Evolutionary conservation across 2,888 invertebrate genomes (phyloP), one percentile per base, ranked within the genome.

Genomic region (Xestoiulus laeticollis): DNA sequence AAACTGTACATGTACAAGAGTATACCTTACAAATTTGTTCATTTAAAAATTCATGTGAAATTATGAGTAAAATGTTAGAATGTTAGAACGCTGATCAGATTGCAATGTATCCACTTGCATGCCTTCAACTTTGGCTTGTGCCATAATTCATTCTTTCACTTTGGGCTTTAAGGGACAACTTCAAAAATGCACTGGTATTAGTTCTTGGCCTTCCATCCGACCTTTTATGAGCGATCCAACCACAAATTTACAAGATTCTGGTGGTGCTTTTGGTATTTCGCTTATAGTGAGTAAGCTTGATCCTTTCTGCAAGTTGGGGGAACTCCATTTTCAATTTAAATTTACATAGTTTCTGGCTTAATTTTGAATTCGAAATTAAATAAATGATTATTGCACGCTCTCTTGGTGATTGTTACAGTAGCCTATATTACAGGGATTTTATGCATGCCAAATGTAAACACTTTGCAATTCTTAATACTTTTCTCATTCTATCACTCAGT

Each of bases 141-240:
- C 78, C 30, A 78, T 30, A 78, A 78, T 78, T 30, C 26, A 78
- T 78, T 78, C 30, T 78, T 78, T 78, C 78, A 78, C 26, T 78
- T 78, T 78, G 78, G 78, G 78, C 30, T 78, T 78, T 32, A 85
- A 85, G 85, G 85, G 44, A 85, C 85, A 85, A 44, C 85, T 85
- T 85, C 85, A 85, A 44, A 85, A 85, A 38, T 33, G 85, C 43
- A 44, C 85, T 6, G 85, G 44, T 85, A 78, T 87, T 53, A 68
- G 87, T 87, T 87, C 87, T 30, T 87, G 87, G 87, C 87, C 87
- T 53, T 87, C 87, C 22, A 33, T 78, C 53, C 87, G 87, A 19
- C 85, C 85, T 44, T 85, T 85, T 44, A 85, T 78, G 78, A 78
- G 78, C 30, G 78, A 78, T 78, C 78, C 78, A 78, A 78, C 78